Evolutionary conservation across 2,797 vertebrate species (phyloP), one percentile per base, ranked within the genome.

Genomic region (Ataeniobius toweri): DNA sequence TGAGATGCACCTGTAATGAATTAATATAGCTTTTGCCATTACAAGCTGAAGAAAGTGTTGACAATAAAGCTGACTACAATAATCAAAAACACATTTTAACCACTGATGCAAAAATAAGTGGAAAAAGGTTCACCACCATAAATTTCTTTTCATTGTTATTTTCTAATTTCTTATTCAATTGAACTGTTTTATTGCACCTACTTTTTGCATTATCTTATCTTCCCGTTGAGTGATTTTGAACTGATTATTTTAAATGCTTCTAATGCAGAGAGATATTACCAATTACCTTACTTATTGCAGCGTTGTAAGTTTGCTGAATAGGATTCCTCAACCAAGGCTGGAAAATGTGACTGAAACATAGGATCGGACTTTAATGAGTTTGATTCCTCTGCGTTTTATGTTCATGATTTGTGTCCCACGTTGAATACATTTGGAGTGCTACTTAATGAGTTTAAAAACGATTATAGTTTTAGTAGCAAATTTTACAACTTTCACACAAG

Each of bases 291-390:
- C 79, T 89, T 86, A 85, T 85, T 88, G 80, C 79, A 85, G 81
- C 82, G 80, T 83, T 84, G 78, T 80, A 79, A 85, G 65, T 81
- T 78, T 82, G 48, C 85, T 88, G 74, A 89, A 90, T 88, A 83
- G 44, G 76, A 82, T 90, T 86, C 53, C 36, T 88, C 85, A 86
- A 83, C 74, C 81, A 89, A 83, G 80, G 77, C 84, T 79, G 73
- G 75, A 83, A 46, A 92, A 89, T 87, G 76, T 81, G 81, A 86
- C 74, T 78, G 73, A 85, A 89, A 92, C 72, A 86, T 81, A 58
- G 91, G 86, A 91, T 85, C 88, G 70, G 75, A 84, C 84, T 91
- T 87, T 91, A 89, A 89, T 85, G 83, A 84, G 82, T 89, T 89
- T 46, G 80, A 84, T 84, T 88, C 82, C 31, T 0, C 71, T 77